Evolutionary conservation across 1,140 invertebrate genomes (phyloP).

Genomic region (Idris sp.): DNA sequence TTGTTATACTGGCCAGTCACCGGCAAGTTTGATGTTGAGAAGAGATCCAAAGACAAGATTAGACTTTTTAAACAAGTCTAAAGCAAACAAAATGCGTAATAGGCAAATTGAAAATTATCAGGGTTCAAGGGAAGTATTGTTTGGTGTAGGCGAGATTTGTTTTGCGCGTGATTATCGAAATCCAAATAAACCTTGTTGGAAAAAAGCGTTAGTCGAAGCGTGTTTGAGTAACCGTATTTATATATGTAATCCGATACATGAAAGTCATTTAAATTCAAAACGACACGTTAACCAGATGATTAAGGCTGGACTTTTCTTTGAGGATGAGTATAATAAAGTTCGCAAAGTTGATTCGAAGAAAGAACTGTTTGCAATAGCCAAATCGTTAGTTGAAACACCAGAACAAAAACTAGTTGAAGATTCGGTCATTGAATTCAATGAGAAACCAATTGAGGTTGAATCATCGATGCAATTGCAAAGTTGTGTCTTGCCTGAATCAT

Average conservation of each 20-base stretch:
- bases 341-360: too few species aligned
- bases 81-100: conserved; percentile 8
- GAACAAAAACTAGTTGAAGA: too few species aligned
- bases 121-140: conserved; percentile 27
- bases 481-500: too few species aligned
- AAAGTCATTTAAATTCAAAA: conserved; percentile 17
- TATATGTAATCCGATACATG: conserved; percentile 9
- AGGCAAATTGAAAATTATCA: conserved; percentile 34
- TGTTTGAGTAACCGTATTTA: conserved; percentile 23
- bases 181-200: conserved; percentile 28
- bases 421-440: too few species aligned
- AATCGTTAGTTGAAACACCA: too few species aligned
- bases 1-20: conserved; percentile 46
- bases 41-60: conserved; percentile 30
- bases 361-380: too few species aligned
- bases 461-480: too few species aligned
- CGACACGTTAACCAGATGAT: conserved; percentile 40
- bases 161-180: conserved; percentile 34
- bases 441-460: too few species aligned
- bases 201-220: conserved; percentile 15
- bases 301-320: conserved; percentile 31
- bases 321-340: conserved; percentile 18
- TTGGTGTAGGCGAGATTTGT: conserved; percentile 25
- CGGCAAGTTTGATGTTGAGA: conserved; percentile 41
- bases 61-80: conserved; percentile 27